Base-by-base conservation (phyloP, 2,113 vertebrate species). In the Labeo catla region DNA sequence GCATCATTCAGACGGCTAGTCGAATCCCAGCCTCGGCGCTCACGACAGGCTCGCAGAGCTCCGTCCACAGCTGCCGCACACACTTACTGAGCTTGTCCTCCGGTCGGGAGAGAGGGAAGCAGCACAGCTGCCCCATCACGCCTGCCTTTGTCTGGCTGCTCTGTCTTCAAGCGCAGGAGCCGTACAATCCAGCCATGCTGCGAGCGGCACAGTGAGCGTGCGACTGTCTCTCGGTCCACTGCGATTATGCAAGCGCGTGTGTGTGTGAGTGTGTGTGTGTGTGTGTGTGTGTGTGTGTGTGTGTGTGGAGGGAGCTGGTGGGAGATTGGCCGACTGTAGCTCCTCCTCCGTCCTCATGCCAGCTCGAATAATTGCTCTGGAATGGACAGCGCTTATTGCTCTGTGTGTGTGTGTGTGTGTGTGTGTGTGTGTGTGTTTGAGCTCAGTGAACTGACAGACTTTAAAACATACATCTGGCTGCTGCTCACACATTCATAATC, bases 321-420 rank as follows among this genome's bases (percentile, higher is more conserved):
- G 85, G 83, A 85, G 59, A 89, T 61, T 45, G 88, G 87, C 80
- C 88, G 81, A 57, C 74, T 84, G 23, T 94, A 91, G 92, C 95
- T 92, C 95, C 95, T 84, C 96, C 96, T 92, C 93, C 89, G 84
- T 85, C 73, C 79, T 93, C 92, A 93, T 87, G 89, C 89, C 90
- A 91, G 88, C 91, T 84, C 88, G 86, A 92, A 91, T 92, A 91
- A 93, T 91, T 89, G 92, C 91, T 91, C 90, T 77, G 73, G 92
- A 93, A 88, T 89, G 81, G 88, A 90, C 80, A 15, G 87, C 84
- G 86, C 76, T 88, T 73, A 54, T 47, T 45, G 8, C 47, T 0
- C 13, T 0, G 19, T 61, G 43, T 23, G 54, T 49, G 28, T 28
- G 28, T 28, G 28, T 28, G 28, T 28, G 28, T 28, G 28, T 28